Evolutionary conservation across 2,113 vertebrate genomes (phyloP).

Genomic region (Nipponia nippon): DNA sequence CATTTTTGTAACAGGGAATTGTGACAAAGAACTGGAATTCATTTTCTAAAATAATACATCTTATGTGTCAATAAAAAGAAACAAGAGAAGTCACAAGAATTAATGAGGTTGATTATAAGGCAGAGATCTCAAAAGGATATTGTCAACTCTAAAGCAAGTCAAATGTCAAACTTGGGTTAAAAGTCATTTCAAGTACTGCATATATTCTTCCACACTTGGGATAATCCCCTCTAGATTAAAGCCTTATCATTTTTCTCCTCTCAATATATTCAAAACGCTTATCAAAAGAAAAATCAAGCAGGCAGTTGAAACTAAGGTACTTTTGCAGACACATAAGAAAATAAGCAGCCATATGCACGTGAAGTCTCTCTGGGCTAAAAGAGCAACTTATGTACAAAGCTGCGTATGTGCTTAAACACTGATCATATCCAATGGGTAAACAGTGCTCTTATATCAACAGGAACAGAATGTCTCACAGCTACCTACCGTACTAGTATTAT

Average conservation of each 20-base stretch:
- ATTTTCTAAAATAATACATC: constrained; percentile 58
- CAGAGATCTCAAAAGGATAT: constrained; percentile 47
- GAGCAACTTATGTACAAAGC: not conserved
- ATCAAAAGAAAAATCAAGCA: not conserved
- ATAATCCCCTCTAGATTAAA: not conserved
- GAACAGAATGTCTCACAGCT: not conserved
- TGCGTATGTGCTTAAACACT: not conserved
- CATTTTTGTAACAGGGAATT: not conserved
- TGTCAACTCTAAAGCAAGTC: constrained; percentile 6
- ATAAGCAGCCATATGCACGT: not conserved
- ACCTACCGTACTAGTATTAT: not conserved
- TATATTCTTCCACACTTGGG: not conserved
- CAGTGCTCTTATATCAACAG: not conserved
- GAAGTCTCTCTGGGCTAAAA: not conserved
- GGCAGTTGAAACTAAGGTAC: not conserved
- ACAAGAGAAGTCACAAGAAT: constrained; percentile 39
- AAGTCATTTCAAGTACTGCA: constrained; percentile 30
- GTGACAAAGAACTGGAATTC: constrained; percentile 60
- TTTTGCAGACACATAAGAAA: not conserved
- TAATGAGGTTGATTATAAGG: constrained; percentile 47
- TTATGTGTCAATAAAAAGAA: constrained; percentile 58
- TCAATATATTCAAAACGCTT: not conserved
- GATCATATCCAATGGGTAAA: not conserved
- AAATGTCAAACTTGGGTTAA: constrained; percentile 28
- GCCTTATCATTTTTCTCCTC: not conserved